Evolutionary conservation across 1,140 invertebrate genomes (phyloP).

Genomic region (Macrocentrus cingulum): DNA sequence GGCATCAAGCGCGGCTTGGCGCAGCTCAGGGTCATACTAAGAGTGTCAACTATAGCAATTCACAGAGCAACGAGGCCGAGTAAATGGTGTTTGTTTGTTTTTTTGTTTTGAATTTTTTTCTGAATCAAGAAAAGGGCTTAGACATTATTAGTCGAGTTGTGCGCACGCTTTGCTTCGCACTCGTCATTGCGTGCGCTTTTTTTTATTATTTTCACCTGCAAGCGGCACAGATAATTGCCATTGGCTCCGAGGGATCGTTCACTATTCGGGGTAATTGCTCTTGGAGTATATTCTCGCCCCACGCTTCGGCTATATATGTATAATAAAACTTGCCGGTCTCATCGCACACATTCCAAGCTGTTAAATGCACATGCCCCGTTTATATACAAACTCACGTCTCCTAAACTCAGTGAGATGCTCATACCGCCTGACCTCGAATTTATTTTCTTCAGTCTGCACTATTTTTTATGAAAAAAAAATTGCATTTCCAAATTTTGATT

Average conservation of each 20-base stretch:
- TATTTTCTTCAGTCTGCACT: too few relatives aligned
- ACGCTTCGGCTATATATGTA: neutral
- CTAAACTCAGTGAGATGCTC: too few relatives aligned
- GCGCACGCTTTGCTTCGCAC: neutral
- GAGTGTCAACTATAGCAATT: conserved; percentile 5
- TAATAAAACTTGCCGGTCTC: neutral
- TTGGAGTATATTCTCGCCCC: neutral
- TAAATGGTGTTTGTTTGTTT: too few relatives aligned
- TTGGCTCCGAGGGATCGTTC: neutral
- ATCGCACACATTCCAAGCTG: neutral
- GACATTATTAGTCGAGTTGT: neutral
- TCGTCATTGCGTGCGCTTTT: neutral
- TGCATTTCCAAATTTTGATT: too few relatives aligned
- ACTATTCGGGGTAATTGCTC: neutral
- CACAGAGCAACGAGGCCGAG: neutral
- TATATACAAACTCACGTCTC: too few relatives aligned
- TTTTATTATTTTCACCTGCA: neutral
- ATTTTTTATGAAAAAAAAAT: too few relatives aligned
- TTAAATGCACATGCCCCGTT: too few relatives aligned
- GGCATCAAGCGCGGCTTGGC: neutral
- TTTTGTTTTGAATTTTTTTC: too few relatives aligned
- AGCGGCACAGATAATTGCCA: conserved; percentile 1
- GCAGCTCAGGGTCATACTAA: conserved; percentile 9
- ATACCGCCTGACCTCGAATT: too few relatives aligned
- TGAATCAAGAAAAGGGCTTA: neutral